Conservation (phyloP, 2,888 invertebrate species). For the Ceriagrion tenellum region DNA sequence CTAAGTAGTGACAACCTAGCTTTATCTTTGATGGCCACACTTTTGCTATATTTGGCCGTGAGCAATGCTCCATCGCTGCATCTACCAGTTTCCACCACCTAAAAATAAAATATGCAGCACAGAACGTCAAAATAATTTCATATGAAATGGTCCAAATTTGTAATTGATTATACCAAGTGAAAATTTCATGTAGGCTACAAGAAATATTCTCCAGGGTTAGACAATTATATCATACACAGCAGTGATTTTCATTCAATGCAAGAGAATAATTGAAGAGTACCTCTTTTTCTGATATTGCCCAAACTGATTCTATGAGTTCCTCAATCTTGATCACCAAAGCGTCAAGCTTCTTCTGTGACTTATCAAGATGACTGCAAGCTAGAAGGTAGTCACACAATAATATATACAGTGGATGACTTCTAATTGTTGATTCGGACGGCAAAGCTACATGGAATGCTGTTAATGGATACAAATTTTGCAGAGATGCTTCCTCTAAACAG, state of each 20-base stretch:
- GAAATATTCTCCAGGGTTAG: too few relatives aligned
- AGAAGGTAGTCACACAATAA: constrained; percentile 49
- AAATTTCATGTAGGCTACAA: too few relatives aligned
- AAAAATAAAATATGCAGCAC: not conserved
- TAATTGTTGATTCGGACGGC: not conserved
- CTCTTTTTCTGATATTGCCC: constrained; percentile 34
- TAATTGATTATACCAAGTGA: too few relatives aligned
- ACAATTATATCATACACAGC: too few relatives aligned
- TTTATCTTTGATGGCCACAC: constrained; percentile 35
- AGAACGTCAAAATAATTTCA: not conserved
- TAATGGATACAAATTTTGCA: constrained; percentile 31
- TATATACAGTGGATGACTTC: constrained; percentile 16
- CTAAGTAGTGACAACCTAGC: constrained; percentile 6
- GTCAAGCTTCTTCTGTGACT: not conserved
- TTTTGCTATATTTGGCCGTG: not conserved
- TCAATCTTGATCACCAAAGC: not conserved
- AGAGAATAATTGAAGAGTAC: not conserved
- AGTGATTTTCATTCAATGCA: not conserved
- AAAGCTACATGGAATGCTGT: not conserved
- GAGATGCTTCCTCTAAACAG: not conserved
- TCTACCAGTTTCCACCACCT: constrained; percentile 38
- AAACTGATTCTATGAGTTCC: not conserved
- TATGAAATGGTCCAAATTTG: not conserved
- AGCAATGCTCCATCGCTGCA: constrained; percentile 19
- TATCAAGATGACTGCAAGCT: constrained; percentile 33